Evolutionary conservation across 35 echinoderm and acorn worm species (phyloP).

Genomic region (Eucidaris tribuloides): DNA sequence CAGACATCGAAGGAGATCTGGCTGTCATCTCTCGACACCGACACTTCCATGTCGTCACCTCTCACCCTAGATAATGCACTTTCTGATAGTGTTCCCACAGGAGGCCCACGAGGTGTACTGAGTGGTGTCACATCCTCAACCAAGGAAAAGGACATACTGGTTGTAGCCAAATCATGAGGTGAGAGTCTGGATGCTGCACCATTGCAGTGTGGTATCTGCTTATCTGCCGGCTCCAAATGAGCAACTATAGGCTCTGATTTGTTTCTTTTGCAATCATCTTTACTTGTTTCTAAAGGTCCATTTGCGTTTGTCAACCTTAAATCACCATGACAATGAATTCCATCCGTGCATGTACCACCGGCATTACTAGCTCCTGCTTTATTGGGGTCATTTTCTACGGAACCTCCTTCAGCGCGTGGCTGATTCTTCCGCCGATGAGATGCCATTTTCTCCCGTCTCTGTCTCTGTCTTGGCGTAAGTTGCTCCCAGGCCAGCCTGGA

Average conservation of each 20-base stretch:
- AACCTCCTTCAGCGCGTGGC: neutral
- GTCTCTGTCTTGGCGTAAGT: slow-evolving; percentile 77
- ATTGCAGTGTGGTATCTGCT: slow-evolving; percentile 16
- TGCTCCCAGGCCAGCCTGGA: slow-evolving; percentile 86
- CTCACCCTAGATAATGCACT: neutral
- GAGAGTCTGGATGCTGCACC: slow-evolving; percentile 2
- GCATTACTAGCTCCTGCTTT: neutral
- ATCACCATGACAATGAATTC: slow-evolving; percentile 23
- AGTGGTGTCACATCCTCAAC: slow-evolving; percentile 53
- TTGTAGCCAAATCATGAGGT: slow-evolving; percentile 33
- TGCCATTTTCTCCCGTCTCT: slow-evolving; percentile 74
- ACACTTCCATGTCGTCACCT: neutral
- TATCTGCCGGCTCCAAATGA: too few relatives aligned
- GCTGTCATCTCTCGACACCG: slow-evolving; percentile 61
- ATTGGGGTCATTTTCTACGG: neutral
- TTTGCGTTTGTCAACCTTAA: too few relatives aligned
- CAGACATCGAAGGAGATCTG: slow-evolving; percentile 76
- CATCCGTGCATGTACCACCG: slow-evolving; percentile 1
- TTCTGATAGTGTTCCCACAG: neutral
- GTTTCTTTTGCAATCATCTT: too few relatives aligned
- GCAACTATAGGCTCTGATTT: too few relatives aligned
- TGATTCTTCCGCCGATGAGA: neutral
- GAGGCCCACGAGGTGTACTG: slow-evolving; percentile 20
- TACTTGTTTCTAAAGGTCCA: too few relatives aligned
- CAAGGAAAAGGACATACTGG: slow-evolving; percentile 66